A percentile compares a stretch with the other conserved stretches of the same genome.
These are phyloP conservation scores for Lasioglossum lativentre DNA, from an alignment of 2,888 invertebrate species.

Conservation along the genomic window DNA sequence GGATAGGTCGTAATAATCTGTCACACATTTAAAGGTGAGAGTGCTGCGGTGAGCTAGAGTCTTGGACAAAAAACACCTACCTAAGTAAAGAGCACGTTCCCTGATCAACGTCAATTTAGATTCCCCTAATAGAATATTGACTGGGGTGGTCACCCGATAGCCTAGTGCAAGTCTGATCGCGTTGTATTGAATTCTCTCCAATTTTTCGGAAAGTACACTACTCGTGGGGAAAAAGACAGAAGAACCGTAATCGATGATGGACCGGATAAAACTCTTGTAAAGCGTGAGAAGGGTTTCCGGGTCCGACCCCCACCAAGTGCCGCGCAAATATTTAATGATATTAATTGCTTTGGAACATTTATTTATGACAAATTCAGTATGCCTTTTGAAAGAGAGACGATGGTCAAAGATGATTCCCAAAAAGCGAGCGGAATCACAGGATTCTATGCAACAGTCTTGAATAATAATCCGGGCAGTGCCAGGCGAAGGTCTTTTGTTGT, in stretches of 20 bases:
- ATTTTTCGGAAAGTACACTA: too few relatives aligned
- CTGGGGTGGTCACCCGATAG: neutral
- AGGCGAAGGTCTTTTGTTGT: neutral
- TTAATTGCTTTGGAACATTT: conserved; percentile 1
- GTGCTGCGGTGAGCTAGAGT: neutral
- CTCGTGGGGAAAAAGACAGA: too few relatives aligned
- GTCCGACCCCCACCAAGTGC: conserved; percentile 14
- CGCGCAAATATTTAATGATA: conserved; percentile 22
- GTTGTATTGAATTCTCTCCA: too few relatives aligned
- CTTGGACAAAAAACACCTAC: neutral
- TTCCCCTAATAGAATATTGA: neutral
- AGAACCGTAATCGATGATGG: too few relatives aligned
- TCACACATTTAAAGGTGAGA: neutral
- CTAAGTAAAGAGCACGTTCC: neutral
- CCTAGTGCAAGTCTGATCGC: too few relatives aligned
- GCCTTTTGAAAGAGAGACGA: neutral
- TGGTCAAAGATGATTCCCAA: conserved; percentile 25
- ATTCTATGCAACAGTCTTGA: neutral
- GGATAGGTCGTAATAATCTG: neutral
- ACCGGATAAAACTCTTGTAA: conserved; percentile 20
- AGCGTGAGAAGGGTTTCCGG: conserved; percentile 1
- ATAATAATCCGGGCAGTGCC: neutral
- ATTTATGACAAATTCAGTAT: neutral
- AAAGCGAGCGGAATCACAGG: neutral
- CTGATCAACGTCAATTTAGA: neutral